Conservation (phyloP, 2,113 vertebrate genomes). For the Sturnira hondurensis region DNA sequence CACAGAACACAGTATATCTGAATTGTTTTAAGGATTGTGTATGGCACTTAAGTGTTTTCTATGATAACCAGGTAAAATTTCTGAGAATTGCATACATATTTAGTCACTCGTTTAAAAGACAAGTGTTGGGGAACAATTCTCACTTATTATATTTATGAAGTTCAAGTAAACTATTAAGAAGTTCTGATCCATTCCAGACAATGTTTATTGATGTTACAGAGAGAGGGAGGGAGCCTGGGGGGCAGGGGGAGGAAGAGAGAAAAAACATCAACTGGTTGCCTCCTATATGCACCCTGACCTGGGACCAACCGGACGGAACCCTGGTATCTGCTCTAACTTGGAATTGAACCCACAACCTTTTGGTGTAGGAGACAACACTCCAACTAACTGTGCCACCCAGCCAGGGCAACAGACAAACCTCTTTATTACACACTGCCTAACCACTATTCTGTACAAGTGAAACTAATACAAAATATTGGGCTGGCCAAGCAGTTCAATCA, state of each 20-base stretch:
- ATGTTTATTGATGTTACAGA: background rate
- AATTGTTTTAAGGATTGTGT: background rate
- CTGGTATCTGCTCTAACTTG: too few relatives aligned
- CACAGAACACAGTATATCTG: background rate
- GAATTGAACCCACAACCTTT: background rate
- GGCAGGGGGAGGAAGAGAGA: background rate
- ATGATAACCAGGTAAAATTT: conserved; percentile 2
- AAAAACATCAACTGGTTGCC: background rate
- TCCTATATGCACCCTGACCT: background rate
- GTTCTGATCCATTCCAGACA: background rate
- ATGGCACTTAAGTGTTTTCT: background rate
- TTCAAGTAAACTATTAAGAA: background rate
- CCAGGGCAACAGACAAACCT: background rate
- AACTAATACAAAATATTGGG: background rate
- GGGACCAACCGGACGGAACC: background rate
- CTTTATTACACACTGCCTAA: background rate
- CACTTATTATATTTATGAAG: background rate
- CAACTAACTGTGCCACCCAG: background rate
- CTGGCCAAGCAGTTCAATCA: too few relatives aligned
- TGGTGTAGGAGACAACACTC: background rate
- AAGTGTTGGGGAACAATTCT: background rate
- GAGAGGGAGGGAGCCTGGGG: too few relatives aligned
- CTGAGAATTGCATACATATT: background rate
- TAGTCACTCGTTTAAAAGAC: background rate
- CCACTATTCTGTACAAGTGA: background rate